phyloP scores from a whole-genome alignment of 2,888 invertebrate species.

The Meandrusa payeni region DNA sequence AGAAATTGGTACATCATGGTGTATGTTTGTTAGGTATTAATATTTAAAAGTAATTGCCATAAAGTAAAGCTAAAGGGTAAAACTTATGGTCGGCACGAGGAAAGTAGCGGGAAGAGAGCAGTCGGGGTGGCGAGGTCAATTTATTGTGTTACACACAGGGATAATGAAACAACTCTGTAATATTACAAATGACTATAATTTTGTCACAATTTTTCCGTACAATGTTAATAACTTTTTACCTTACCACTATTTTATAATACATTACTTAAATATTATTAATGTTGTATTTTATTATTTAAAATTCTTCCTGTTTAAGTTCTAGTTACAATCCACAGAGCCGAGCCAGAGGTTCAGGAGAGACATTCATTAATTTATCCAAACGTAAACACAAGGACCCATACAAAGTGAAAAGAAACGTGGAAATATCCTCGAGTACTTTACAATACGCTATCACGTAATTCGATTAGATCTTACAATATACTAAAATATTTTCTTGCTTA shows the following conservation, averaged over 20 bases:
- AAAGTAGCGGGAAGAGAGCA: no score
- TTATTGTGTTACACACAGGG: no score
- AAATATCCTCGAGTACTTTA: constrained; percentile 62
- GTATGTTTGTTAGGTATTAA: no score
- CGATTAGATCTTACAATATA: constrained; percentile 78
- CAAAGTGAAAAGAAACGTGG: constrained; percentile 65
- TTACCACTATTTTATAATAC: constrained; percentile 78
- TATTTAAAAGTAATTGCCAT: no score
- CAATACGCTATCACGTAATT: constrained; percentile 77
- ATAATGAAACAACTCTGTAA: constrained; percentile 72
- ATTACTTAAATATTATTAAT: constrained; percentile 76
- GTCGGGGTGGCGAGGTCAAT: no score
- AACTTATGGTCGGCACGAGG: no score
- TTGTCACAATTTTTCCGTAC: constrained; percentile 82
- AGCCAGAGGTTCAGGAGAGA: constrained; percentile 63
- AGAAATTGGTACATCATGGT: no score
- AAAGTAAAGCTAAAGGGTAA: no score
- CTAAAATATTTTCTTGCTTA: constrained; percentile 78
- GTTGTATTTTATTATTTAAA: constrained; percentile 76
- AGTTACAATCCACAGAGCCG: constrained; percentile 73
- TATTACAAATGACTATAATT: constrained; percentile 83
- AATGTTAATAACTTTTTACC: constrained; percentile 81
- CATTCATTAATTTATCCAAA: constrained; percentile 50
- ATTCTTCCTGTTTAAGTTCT: constrained; percentile 75
- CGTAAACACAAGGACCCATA: constrained; percentile 58